Conservation (phyloP, 2,888 invertebrate genomes). For the Lithophane semibrunnea region DNA sequence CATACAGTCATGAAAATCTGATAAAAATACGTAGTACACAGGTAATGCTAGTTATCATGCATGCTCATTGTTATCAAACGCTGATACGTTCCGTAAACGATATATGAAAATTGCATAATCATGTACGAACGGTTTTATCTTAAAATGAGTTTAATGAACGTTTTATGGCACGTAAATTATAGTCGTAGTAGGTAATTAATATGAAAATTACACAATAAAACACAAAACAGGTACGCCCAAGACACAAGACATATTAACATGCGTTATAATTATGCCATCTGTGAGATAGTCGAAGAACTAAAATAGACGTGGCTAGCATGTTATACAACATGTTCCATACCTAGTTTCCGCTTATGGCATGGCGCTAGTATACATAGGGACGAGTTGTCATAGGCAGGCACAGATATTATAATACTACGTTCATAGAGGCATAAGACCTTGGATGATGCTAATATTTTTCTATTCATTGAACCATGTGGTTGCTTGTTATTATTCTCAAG, state of each 20-base stretch:
- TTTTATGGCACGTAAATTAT: slow-evolving; percentile 34
- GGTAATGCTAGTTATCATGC: background rate
- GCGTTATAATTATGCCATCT: slow-evolving; percentile 39
- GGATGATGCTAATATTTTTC: slow-evolving; percentile 1
- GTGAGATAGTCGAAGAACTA: slow-evolving; percentile 32
- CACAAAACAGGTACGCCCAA: background rate
- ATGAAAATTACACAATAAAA: slow-evolving; percentile 7
- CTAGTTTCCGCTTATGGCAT: background rate
- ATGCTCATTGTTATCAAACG: slow-evolving; percentile 26
- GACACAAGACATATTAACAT: background rate
- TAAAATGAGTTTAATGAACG: slow-evolving; percentile 36
- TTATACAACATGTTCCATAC: background rate
- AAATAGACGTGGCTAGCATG: background rate
- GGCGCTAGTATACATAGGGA: slow-evolving; percentile 31
- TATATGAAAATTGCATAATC: slow-evolving; percentile 44
- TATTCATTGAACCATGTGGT: slow-evolving; percentile 1
- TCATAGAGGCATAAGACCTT: background rate
- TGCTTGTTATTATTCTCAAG: background rate
- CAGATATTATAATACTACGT: too few species aligned
- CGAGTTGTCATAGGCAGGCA: background rate
- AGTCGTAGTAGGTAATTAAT: slow-evolving; percentile 12
- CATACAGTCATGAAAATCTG: background rate
- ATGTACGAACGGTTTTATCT: slow-evolving; percentile 25
- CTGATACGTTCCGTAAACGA: slow-evolving; percentile 29
- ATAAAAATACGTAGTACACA: background rate